phyloP scores from a whole-genome alignment of 2,797 vertebrate genomes.

The Cryptoblepharus egeriae region DNA sequence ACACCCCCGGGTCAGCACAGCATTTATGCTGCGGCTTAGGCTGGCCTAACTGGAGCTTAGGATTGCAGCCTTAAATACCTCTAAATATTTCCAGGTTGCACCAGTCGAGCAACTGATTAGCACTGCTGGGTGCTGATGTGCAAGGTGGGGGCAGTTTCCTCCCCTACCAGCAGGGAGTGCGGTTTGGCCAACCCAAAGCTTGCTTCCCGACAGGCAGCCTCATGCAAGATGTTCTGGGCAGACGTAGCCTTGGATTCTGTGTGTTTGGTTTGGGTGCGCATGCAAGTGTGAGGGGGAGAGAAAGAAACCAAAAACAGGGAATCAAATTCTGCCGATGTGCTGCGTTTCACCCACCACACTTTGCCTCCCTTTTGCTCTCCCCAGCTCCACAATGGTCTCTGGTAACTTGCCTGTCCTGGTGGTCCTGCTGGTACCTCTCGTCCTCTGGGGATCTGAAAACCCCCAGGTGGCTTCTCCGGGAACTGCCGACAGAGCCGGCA shows the following conservation, averaged over 20 bases:
- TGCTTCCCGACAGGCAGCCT: not conserved
- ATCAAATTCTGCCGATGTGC: not conserved
- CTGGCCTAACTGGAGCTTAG: too few species aligned
- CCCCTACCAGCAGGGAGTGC: not conserved
- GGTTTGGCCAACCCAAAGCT: not conserved
- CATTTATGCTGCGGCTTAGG: too few species aligned
- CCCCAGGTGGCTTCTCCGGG: not conserved
- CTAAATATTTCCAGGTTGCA: too few species aligned
- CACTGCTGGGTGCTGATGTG: too few species aligned
- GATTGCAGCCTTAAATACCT: too few species aligned
- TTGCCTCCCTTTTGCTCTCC: not conserved
- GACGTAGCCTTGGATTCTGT: not conserved
- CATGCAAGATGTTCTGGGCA: not conserved
- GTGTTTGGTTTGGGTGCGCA: not conserved
- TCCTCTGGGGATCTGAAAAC: slow-evolving; percentile 79
- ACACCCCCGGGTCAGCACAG: too few species aligned
- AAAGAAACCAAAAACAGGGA: too few species aligned
- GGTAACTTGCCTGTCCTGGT: slow-evolving; percentile 86
- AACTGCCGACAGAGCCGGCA: not conserved
- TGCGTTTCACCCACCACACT: not conserved
- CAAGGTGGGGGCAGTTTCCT: not conserved
- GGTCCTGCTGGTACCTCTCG: slow-evolving; percentile 85
- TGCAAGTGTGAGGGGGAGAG: not conserved
- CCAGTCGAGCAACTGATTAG: too few species aligned
- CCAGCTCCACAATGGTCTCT: slow-evolving; percentile 87